Conservation (phyloP, 2,888 invertebrate genomes). For the Perizoma affinitatum region DNA sequence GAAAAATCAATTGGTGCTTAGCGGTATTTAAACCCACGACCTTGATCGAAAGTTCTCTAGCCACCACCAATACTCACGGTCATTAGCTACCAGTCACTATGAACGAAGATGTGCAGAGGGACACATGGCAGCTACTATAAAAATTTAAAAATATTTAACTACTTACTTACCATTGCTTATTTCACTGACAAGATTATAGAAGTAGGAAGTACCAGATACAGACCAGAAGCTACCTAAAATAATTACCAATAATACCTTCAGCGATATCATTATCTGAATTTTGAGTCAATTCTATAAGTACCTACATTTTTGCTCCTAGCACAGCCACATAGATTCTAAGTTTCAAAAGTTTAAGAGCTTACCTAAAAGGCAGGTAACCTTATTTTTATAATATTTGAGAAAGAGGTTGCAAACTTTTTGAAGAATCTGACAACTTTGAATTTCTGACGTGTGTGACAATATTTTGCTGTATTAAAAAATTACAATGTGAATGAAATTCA, state of each 20-base stretch:
- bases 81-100: too few relatives aligned
- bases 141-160: too few relatives aligned
- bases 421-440: background rate
- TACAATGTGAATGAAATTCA: background rate
- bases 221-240: background rate
- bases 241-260: slow-evolving; percentile 1
- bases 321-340: background rate
- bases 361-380: too few relatives aligned
- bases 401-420: too few relatives aligned
- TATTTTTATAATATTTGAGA: too few relatives aligned
- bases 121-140: too few relatives aligned
- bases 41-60: too few relatives aligned
- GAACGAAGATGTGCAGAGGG: too few relatives aligned
- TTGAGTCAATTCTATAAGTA: background rate
- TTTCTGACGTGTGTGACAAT: background rate
- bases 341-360: slow-evolving; percentile 2
- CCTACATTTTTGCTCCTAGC: too few relatives aligned
- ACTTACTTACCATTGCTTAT: slow-evolving; percentile 3
- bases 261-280: slow-evolving; percentile 5
- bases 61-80: too few relatives aligned
- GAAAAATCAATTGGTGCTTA: too few relatives aligned
- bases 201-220: slow-evolving; percentile 1
- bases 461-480: background rate
- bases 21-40: too few relatives aligned
- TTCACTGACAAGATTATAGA: background rate